phyloP scores from a whole-genome alignment of 2,113 vertebrate species.

The Psettodes erumei region DNA sequence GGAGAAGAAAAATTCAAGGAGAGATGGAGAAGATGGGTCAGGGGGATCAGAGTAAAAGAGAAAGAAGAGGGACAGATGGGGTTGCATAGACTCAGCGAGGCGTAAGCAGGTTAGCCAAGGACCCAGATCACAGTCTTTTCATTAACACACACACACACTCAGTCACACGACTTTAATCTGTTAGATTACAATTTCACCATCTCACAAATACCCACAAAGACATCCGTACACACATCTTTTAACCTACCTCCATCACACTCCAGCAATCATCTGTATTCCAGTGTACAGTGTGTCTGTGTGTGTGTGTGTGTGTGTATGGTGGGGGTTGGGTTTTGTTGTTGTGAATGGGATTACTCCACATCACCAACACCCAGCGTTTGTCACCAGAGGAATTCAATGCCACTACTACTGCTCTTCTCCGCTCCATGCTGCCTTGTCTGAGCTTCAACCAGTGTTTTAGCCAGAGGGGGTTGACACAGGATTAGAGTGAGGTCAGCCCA shows the following conservation, averaged over 20 bases:
- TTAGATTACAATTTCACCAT: conserved; percentile 50
- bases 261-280: conserved; percentile 43
- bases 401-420: conserved; percentile 49
- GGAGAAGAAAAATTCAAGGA: conserved; percentile 49
- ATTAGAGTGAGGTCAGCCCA: conserved; percentile 61
- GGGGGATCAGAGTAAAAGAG: conserved; percentile 31
- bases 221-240: conserved; percentile 21
- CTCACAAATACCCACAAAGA: conserved; percentile 13
- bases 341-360: conserved; percentile 78
- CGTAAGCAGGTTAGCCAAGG: conserved; percentile 76
- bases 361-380: conserved; percentile 59
- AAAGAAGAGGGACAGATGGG: conserved; percentile 64
- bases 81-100: conserved; percentile 59
- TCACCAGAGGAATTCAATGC: conserved; percentile 66
- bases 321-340: conserved; percentile 75
- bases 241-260: conserved; percentile 28
- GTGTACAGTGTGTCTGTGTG: conserved; percentile 17
- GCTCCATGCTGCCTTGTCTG: conserved; percentile 54
- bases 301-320: conserved; percentile 3
- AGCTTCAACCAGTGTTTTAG: conserved; percentile 66
- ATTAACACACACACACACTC: conserved; percentile 53
- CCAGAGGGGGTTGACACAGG: conserved; percentile 57
- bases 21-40: conserved; percentile 72
- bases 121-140: conserved; percentile 65
- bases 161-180: conserved; percentile 51